Evolutionary conservation across 2,113 vertebrate species (phyloP).

Genomic region (Peromyscus polionotus): DNA sequence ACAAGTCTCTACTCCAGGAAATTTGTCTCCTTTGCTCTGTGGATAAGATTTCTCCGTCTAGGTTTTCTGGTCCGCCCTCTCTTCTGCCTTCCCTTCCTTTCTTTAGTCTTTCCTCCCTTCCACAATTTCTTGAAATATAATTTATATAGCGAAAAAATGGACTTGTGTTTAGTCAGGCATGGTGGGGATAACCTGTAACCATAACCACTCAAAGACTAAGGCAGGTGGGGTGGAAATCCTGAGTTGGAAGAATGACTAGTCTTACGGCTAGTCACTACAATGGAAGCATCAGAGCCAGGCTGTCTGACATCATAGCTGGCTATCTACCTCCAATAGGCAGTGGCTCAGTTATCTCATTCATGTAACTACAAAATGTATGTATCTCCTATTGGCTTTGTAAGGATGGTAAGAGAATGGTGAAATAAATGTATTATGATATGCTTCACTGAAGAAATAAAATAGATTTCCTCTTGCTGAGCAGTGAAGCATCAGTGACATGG

Average conservation of each 20-base stretch:
- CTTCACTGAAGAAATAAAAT: slow-evolving; percentile 63
- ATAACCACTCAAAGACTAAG: background rate
- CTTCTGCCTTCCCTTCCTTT: background rate
- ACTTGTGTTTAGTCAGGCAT: background rate
- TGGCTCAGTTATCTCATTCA: background rate
- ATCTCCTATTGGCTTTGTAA: slow-evolving; percentile 24
- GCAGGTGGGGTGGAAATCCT: background rate
- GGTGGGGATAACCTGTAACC: background rate
- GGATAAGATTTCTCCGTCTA: background rate
- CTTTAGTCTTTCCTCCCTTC: background rate
- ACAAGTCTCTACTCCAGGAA: background rate
- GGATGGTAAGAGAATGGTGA: slow-evolving; percentile 43
- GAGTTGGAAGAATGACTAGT: background rate
- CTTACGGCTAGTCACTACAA: background rate
- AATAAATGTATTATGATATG: slow-evolving; percentile 49
- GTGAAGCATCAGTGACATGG: background rate
- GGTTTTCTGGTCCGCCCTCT: background rate
- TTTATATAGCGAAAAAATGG: background rate
- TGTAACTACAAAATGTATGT: background rate
- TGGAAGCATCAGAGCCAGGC: background rate
- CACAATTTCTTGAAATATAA: background rate
- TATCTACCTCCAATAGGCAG: background rate
- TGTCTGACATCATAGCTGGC: background rate
- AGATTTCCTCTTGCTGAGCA: slow-evolving; percentile 10
- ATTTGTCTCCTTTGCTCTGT: background rate